A percentile compares a stretch with the other conserved stretches of the same genome.
Evolutionary conservation across 2,797 vertebrate species (phyloP).

Genomic region (Syngnathus rostellatus): DNA sequence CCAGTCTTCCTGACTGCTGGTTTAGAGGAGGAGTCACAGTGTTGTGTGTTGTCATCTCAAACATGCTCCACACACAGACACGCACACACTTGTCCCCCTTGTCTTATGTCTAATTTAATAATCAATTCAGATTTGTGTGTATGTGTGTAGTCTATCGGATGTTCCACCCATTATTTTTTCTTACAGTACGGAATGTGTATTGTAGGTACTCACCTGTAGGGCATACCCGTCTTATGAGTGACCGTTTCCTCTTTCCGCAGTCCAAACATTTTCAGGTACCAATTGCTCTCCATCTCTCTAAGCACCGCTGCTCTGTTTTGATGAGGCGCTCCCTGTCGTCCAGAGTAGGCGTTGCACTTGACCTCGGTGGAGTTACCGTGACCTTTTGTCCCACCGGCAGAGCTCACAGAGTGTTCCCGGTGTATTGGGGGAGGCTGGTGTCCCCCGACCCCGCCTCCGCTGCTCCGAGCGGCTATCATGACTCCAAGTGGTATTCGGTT

Average conservation of each 20-base stretch:
- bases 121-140: too few relatives aligned
- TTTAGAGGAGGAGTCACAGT: neutral
- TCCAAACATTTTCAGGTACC: constrained; percentile 83
- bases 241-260: constrained; percentile 77
- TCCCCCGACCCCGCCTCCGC: constrained; percentile 56
- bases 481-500: constrained; percentile 17
- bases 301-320: constrained; percentile 71
- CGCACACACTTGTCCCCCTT: too few relatives aligned
- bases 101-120: too few relatives aligned
- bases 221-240: constrained; percentile 80
- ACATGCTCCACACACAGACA: neutral
- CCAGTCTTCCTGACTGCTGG: too few relatives aligned
- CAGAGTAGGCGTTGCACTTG: constrained; percentile 48
- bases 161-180: too few relatives aligned
- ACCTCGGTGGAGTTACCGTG: constrained; percentile 70
- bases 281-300: constrained; percentile 85
- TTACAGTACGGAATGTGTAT: neutral
- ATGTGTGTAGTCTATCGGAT: too few relatives aligned
- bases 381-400: constrained; percentile 53
- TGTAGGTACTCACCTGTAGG: constrained; percentile 79
- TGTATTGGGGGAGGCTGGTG: constrained; percentile 64
- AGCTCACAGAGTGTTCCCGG: constrained; percentile 75
- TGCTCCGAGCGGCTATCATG: constrained; percentile 84
- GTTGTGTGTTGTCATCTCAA: too few relatives aligned
- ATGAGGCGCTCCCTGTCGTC: constrained; percentile 62